phyloP scores from a whole-genome alignment of 2,113 vertebrate genomes.

The Herpailurus yagouaroundi region DNA sequence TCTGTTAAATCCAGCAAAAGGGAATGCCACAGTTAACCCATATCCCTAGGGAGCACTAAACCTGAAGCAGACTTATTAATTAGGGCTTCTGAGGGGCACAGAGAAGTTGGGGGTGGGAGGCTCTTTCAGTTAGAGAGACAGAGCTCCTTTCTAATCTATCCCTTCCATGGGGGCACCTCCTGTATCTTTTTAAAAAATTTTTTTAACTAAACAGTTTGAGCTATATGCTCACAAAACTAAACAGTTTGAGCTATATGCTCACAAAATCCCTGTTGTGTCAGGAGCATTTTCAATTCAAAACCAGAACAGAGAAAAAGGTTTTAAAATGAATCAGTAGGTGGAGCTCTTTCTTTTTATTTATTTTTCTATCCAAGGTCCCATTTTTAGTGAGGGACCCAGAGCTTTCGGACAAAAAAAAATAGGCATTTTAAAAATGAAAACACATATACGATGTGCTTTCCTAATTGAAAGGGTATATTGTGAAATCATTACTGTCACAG shows the following conservation, averaged over 20 bases:
- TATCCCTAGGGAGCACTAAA: slow-evolving; percentile 49
- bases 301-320: background rate
- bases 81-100: slow-evolving; percentile 58
- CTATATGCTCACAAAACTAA: slow-evolving; percentile 33
- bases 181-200: background rate
- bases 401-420: slow-evolving; percentile 49
- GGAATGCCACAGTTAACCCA: slow-evolving; percentile 57
- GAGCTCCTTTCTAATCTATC: slow-evolving; percentile 56
- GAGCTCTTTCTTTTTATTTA: slow-evolving; percentile 83
- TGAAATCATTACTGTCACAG: slow-evolving; percentile 88
- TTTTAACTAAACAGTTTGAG: slow-evolving; percentile 20
- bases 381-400: slow-evolving; percentile 48
- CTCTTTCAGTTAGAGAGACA: slow-evolving; percentile 22
- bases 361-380: slow-evolving; percentile 48
- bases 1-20: slow-evolving; percentile 55
- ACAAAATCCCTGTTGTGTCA: slow-evolving; percentile 59
- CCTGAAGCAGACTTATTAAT: slow-evolving; percentile 72
- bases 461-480: slow-evolving; percentile 86
- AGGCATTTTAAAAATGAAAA: slow-evolving; percentile 82
- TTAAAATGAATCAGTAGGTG: slow-evolving; percentile 78
- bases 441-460: slow-evolving; percentile 79
- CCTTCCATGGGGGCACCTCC: background rate
- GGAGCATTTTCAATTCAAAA: slow-evolving; percentile 55
- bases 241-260: slow-evolving; percentile 10
- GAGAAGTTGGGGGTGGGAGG: background rate